Percentiles rank a stretch among this genome's conserved stretches.
These are phyloP conservation scores for Percopsis omiscomaycus DNA, from an alignment of 2,797 vertebrate species.

Conservation along the genomic window DNA sequence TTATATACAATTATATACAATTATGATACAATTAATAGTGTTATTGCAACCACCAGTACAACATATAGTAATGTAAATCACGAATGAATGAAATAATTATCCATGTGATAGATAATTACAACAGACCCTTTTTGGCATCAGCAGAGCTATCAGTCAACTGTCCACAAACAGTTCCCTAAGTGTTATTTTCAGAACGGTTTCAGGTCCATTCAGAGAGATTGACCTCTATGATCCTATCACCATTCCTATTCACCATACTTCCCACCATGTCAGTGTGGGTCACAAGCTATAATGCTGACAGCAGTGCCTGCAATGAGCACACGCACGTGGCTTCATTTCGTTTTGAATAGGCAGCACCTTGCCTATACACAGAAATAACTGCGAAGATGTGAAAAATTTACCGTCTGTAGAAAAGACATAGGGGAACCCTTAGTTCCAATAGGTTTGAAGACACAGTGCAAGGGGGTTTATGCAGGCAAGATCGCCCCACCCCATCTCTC, in stretches of 20 bases:
- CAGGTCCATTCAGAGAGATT: background rate
- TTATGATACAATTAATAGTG: too few relatives aligned
- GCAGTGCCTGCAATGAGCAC: slow-evolving; percentile 36
- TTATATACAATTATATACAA: too few relatives aligned
- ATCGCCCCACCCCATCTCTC: too few relatives aligned
- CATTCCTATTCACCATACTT: too few relatives aligned
- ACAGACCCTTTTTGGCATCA: background rate
- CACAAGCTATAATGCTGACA: too few relatives aligned
- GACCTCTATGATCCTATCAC: background rate
- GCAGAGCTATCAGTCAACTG: background rate
- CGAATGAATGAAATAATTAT: too few relatives aligned
- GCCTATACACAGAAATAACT: slow-evolving; percentile 20
- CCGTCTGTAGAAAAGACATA: slow-evolving; percentile 27
- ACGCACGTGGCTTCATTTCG: slow-evolving; percentile 28
- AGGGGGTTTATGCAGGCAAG: slow-evolving; percentile 34
- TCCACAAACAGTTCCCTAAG: background rate
- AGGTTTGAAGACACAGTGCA: slow-evolving; percentile 28
- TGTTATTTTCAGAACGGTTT: too few relatives aligned
- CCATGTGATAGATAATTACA: background rate
- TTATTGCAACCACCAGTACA: too few relatives aligned
- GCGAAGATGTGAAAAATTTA: slow-evolving; percentile 32
- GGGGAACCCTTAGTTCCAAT: slow-evolving; percentile 32
- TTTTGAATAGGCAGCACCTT: slow-evolving; percentile 37
- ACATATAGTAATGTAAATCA: too few relatives aligned
- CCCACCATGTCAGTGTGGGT: too few relatives aligned